Percentiles rank a stretch among this genome's conserved stretches.
Evolutionary conservation across 2,888 invertebrate species (phyloP).

Genomic region (Resseliella maxima): DNA sequence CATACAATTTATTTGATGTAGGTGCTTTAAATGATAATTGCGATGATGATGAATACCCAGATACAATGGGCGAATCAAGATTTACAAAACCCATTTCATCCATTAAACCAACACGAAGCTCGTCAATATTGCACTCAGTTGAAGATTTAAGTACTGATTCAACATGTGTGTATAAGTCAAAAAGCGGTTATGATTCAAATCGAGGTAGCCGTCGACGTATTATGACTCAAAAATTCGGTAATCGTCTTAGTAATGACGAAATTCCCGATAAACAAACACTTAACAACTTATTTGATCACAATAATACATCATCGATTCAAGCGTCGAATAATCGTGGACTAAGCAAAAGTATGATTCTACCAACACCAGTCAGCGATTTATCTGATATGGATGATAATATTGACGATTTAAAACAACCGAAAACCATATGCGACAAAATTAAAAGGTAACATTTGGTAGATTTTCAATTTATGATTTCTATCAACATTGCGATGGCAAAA

Average conservation of each 20-base stretch:
- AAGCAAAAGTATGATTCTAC: constrained; percentile 68
- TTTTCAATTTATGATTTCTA: no score
- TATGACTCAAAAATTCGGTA: constrained; percentile 60
- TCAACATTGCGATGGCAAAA: no score
- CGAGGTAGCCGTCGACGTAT: constrained; percentile 65
- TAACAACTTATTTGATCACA: constrained; percentile 58
- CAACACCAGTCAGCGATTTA: constrained; percentile 67
- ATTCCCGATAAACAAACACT: constrained; percentile 65
- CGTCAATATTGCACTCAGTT: constrained; percentile 78
- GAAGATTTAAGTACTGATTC: constrained; percentile 81
- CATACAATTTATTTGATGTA: constrained; percentile 57
- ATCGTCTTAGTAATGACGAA: constrained; percentile 66
- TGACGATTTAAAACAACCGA: constrained; percentile 61
- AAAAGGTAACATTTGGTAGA: constrained; percentile 59
- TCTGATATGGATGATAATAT: constrained; percentile 62
- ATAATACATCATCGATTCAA: constrained; percentile 23
- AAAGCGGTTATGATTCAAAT: constrained; percentile 65
- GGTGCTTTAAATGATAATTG: constrained; percentile 61
- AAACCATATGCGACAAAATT: constrained; percentile 65
- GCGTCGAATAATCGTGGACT: constrained; percentile 65
- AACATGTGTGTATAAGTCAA: constrained; percentile 77
- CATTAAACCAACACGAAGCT: constrained; percentile 71
- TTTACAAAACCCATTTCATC: constrained; percentile 72
- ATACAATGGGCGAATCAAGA: constrained; percentile 70
- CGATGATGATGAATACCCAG: constrained; percentile 70